phyloP scores from a whole-genome alignment of 1,140 invertebrate genomes.

The Microvelia longipes region DNA sequence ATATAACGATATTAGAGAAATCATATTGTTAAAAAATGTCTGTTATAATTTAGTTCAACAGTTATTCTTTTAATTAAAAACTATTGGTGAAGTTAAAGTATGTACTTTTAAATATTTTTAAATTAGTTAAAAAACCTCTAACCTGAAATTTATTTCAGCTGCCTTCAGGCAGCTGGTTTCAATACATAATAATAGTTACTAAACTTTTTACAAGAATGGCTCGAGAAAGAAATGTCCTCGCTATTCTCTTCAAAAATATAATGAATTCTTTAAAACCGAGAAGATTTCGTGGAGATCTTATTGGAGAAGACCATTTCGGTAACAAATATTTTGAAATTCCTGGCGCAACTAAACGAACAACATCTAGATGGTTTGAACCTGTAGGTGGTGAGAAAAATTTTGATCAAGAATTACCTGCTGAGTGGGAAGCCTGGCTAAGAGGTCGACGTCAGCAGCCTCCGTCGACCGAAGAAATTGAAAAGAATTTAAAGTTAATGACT shows the following conservation, averaged over 20 bases:
- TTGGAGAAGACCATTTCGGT: conserved; percentile 57
- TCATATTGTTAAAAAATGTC: too few species aligned
- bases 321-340: conserved; percentile 68
- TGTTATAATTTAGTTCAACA: too few species aligned
- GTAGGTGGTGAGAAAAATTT: conserved; percentile 35
- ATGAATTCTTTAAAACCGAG: conserved; percentile 19
- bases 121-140: too few species aligned
- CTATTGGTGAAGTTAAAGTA: too few species aligned
- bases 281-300: conserved; percentile 31
- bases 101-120: too few species aligned
- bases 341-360: conserved; percentile 38
- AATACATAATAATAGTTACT: too few species aligned
- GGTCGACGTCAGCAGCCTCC: conserved; percentile 49
- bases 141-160: too few species aligned
- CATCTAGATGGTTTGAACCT: conserved; percentile 55
- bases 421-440: conserved; percentile 73
- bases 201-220: too few species aligned
- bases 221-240: conserved; percentile 6
- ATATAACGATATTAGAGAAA: too few species aligned
- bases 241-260: conserved; percentile 17
- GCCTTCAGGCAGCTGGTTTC: too few species aligned
- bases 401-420: conserved; percentile 50
- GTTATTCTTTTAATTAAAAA: too few species aligned
- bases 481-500: conserved; percentile 50
- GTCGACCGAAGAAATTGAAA: conserved; percentile 48